Percentiles rank a stretch among this genome's conserved stretches.
phyloP scores from a whole-genome alignment of 2,113 vertebrate species.

The Diphyllodes magnificus region DNA sequence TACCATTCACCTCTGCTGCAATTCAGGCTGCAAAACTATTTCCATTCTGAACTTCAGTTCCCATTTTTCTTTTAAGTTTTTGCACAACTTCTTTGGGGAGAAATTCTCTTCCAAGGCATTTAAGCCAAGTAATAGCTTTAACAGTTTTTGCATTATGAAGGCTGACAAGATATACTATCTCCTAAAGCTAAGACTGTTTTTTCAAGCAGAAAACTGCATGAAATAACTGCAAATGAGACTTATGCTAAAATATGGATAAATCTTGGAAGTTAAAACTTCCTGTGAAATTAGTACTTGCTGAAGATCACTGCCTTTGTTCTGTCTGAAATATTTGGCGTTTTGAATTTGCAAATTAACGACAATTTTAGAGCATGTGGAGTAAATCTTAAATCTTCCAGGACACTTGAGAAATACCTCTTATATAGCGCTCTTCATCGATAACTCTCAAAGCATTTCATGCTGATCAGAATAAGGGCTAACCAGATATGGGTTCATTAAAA shows the following conservation, averaged over 20 bases:
- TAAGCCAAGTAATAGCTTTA: constrained; percentile 41
- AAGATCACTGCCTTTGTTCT: neutral
- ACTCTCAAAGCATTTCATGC: neutral
- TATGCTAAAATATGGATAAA: constrained; percentile 38
- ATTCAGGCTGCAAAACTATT: constrained; percentile 26
- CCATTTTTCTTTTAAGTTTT: constrained; percentile 29
- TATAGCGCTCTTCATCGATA: neutral
- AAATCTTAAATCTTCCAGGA: neutral
- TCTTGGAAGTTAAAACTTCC: constrained; percentile 40
- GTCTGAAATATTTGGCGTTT: neutral
- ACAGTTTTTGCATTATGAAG: constrained; percentile 5
- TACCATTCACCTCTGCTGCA: neutral
- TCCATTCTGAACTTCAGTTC: neutral
- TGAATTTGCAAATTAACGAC: neutral
- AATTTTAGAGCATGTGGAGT: neutral
- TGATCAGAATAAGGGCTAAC: neutral
- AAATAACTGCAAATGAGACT: constrained; percentile 51
- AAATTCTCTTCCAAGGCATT: constrained; percentile 10
- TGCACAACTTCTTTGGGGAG: constrained; percentile 17
- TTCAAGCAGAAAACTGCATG: constrained; percentile 42
- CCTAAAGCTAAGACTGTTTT: constrained; percentile 44
- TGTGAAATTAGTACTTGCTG: constrained; percentile 34
- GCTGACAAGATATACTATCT: constrained; percentile 40
- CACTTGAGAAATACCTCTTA: neutral
- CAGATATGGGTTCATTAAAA: neutral